Conservation (phyloP, 2,888 invertebrate species). For the Entomobrya proxima region DNA sequence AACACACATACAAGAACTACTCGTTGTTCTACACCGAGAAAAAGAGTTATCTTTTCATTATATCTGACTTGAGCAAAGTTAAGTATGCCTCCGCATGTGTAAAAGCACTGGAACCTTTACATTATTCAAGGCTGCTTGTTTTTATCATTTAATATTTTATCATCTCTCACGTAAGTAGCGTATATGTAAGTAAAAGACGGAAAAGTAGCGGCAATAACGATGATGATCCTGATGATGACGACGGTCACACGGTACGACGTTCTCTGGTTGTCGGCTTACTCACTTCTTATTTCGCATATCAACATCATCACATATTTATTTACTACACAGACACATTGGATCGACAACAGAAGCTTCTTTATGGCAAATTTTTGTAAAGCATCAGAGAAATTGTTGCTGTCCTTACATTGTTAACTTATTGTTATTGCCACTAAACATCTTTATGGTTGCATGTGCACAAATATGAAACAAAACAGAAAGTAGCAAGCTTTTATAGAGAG, state of each 20-base stretch:
- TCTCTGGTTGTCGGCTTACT: slow-evolving; percentile 19
- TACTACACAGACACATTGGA: background rate
- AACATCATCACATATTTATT: slow-evolving; percentile 19
- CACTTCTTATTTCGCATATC: background rate
- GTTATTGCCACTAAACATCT: no score
- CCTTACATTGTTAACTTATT: no score
- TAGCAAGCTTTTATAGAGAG: background rate
- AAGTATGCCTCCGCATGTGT: background rate
- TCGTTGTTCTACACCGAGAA: background rate
- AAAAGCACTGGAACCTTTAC: slow-evolving; percentile 1
- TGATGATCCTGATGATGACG: slow-evolving; percentile 15
- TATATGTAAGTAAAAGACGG: no score
- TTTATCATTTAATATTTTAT: slow-evolving; percentile 35
- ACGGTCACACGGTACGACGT: slow-evolving; percentile 19
- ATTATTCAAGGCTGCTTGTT: background rate
- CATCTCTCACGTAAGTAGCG: slow-evolving; percentile 40
- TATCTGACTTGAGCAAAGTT: slow-evolving; percentile 4
- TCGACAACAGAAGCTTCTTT: background rate
- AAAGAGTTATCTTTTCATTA: slow-evolving; percentile 24
- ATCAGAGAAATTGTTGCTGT: no score
- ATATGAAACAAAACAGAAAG: no score
- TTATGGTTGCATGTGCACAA: no score
- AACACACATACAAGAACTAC: background rate
- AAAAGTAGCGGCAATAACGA: background rate
- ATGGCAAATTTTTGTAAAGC: no score